Percentiles rank a stretch among this genome's conserved stretches.
Evolutionary conservation across 2,888 invertebrate genomes (phyloP).

Genomic region (Ceramica pisi): DNA sequence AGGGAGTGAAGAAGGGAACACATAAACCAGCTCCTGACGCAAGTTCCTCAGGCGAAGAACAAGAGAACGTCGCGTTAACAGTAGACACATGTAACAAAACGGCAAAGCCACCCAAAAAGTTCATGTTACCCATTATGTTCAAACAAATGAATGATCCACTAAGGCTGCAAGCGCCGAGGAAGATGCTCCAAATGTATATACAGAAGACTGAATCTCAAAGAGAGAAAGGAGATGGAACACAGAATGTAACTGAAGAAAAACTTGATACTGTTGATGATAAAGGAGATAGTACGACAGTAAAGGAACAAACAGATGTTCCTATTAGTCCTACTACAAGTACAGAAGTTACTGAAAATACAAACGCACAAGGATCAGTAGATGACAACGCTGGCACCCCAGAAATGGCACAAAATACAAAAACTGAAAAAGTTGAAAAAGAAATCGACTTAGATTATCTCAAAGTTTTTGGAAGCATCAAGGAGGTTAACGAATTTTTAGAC

Average conservation of each 20-base stretch:
- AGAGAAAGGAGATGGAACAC: constrained; percentile 28
- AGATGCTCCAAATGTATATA: constrained; percentile 71
- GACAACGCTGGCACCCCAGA: neutral
- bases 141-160: constrained; percentile 66
- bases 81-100: constrained; percentile 44
- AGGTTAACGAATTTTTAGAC: constrained; percentile 83
- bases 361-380: constrained; percentile 5
- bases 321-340: neutral
- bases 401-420: neutral
- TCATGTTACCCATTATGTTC: constrained; percentile 74
- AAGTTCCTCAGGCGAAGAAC: constrained; percentile 43
- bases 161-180: constrained; percentile 61
- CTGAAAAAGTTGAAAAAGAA: constrained; percentile 28
- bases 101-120: constrained; percentile 71
- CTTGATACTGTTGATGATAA: constrained; percentile 26
- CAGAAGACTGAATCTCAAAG: constrained; percentile 46
- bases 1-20: constrained; percentile 37
- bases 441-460: constrained; percentile 74
- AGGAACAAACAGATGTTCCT: constrained; percentile 2
- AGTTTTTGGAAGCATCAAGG: constrained; percentile 82
- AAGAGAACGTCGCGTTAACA: constrained; percentile 63
- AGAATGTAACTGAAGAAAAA: constrained; percentile 15
- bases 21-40: neutral
- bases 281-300: neutral
- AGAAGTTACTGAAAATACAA: constrained; percentile 11